Conservation (phyloP, 2,797 vertebrate genomes). For the Apogon talboti region DNA sequence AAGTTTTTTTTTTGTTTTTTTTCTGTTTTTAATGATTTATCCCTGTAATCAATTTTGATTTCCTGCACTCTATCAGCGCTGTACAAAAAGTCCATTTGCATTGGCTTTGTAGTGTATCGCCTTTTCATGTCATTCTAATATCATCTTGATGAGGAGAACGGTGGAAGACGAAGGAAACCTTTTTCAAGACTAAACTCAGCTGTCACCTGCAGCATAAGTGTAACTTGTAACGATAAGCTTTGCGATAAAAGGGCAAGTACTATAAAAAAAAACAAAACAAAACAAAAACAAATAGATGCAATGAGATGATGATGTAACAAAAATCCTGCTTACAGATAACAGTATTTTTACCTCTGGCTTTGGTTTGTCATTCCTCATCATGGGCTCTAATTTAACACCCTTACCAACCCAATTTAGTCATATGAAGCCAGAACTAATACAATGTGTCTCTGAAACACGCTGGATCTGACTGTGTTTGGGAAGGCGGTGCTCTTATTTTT, state of each 20-base stretch:
- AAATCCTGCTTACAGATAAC: constrained; percentile 71
- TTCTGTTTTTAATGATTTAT: too few species aligned
- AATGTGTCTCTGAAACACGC: constrained; percentile 11
- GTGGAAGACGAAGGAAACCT: constrained; percentile 5
- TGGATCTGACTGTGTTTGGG: constrained; percentile 36
- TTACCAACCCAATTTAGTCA: constrained; percentile 22
- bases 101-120: constrained; percentile 65
- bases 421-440: neutral
- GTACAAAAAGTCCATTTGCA: constrained; percentile 51
- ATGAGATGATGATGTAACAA: constrained; percentile 42
- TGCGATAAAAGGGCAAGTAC: constrained; percentile 28
- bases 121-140: constrained; percentile 53
- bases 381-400: constrained; percentile 34
- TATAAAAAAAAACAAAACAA: constrained; percentile 6
- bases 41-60: constrained; percentile 33
- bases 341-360: constrained; percentile 56
- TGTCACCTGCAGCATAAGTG: constrained; percentile 27
- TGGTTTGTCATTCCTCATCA: constrained; percentile 53
- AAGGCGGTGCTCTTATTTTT: constrained; percentile 8
- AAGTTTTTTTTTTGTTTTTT: constrained; percentile 40
- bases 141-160: constrained; percentile 31
- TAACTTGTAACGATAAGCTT: constrained; percentile 43
- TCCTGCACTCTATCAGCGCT: constrained; percentile 44
- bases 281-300: constrained; percentile 51
- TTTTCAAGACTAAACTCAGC: constrained; percentile 43